A percentile compares a stretch with the other conserved stretches of the same genome.
These are phyloP conservation scores for Psittacara wagleri DNA, from an alignment of 2,113 vertebrate genomes.

Conservation along the genomic window DNA sequence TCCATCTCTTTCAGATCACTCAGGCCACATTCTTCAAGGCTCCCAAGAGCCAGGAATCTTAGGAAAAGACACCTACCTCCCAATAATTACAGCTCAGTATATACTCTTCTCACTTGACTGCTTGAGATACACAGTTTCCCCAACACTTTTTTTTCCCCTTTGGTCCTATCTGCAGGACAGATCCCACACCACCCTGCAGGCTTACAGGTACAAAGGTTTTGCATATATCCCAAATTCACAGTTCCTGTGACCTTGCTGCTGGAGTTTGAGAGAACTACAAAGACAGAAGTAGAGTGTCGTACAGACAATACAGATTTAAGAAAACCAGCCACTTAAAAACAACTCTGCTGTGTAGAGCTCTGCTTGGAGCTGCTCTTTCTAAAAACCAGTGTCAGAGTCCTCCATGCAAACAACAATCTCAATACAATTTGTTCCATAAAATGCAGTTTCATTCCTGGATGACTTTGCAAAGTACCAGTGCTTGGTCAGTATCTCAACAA, in stretches of 20 bases:
- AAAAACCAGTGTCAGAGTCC: background rate
- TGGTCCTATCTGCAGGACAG: background rate
- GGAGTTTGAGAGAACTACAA: background rate
- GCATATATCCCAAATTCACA: background rate
- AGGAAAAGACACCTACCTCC: background rate
- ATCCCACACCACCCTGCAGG: background rate
- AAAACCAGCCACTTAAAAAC: background rate
- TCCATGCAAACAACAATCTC: background rate
- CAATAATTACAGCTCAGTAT: background rate
- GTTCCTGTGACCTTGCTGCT: background rate
- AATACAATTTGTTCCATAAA: background rate
- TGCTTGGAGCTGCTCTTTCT: background rate
- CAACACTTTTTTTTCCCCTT: background rate
- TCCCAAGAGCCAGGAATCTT: background rate
- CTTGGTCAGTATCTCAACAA: background rate
- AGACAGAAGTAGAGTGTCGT: background rate
- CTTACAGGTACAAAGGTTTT: background rate
- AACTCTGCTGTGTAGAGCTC: background rate
- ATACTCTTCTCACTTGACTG: background rate
- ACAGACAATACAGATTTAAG: background rate
- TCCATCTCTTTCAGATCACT: background rate
- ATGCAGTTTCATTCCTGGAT: background rate
- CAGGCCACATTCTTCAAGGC: background rate
- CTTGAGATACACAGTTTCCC: background rate
- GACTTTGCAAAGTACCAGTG: slow-evolving; percentile 1